Evolutionary conservation across 1,140 invertebrate genomes (phyloP).

Genomic region (Streblospio benedicti): DNA sequence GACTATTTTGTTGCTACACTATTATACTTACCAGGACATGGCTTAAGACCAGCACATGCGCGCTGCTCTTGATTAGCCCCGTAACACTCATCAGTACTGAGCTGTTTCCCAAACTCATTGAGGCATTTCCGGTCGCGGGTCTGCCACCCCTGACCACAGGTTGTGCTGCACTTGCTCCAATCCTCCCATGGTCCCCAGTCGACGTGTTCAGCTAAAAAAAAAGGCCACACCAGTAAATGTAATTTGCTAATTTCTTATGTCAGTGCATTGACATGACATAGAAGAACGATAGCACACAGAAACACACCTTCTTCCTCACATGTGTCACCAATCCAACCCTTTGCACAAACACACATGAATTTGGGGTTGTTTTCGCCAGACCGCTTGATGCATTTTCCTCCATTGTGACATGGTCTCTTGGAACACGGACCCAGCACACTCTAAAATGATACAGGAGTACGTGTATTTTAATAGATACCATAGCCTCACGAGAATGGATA

Average conservation of each 20-base stretch:
- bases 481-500: background rate
- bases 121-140: conserved; percentile 23
- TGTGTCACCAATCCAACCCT: conserved; percentile 25
- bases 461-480: background rate
- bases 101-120: conserved; percentile 16
- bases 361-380: conserved; percentile 15
- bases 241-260: background rate
- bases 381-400: conserved; percentile 28
- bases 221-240: background rate
- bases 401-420: conserved; percentile 25
- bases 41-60: conserved; percentile 19
- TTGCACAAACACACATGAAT: conserved; percentile 27
- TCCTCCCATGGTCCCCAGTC: conserved; percentile 28
- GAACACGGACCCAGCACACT: conserved; percentile 30
- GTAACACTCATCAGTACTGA: conserved; percentile 23
- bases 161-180: conserved; percentile 26
- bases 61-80: conserved; percentile 26
- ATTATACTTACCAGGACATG: conserved; percentile 30
- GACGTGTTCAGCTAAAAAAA: conserved; percentile 18
- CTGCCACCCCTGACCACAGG: conserved; percentile 26
- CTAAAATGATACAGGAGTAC: conserved; percentile 15
- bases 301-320: conserved; percentile 19
- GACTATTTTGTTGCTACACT: background rate
- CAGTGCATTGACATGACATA: background rate
- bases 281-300: background rate